These are phyloP conservation scores for Phrynocephalus forsythii DNA, from an alignment of 2,797 vertebrate species.

Conservation along the genomic window DNA sequence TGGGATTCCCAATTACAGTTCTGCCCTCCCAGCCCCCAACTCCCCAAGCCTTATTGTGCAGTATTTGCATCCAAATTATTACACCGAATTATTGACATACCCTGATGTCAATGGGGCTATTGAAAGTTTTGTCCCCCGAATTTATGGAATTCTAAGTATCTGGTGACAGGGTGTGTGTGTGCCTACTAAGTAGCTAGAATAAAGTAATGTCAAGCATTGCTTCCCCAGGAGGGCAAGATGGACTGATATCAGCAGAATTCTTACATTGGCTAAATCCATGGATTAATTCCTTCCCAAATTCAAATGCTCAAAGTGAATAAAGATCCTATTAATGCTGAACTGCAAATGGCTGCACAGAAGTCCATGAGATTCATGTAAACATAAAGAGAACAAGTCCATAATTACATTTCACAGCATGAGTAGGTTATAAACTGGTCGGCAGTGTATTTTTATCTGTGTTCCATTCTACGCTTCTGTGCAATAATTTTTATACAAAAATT, in stretches of 20 bases:
- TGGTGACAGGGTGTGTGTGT: conserved; percentile 39
- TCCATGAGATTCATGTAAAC: background rate
- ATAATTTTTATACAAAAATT: too few species aligned
- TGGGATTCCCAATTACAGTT: conserved; percentile 82
- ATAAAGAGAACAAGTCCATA: background rate
- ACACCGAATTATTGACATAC: conserved; percentile 80
- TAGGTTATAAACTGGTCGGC: conserved; percentile 22
- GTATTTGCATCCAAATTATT: conserved; percentile 82
- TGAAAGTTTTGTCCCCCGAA: conserved; percentile 76
- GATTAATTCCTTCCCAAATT: conserved; percentile 64
- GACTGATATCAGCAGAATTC: conserved; percentile 59
- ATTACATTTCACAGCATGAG: background rate
- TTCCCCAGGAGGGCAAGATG: conserved; percentile 26
- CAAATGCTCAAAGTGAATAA: conserved; percentile 59
- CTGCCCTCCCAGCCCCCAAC: conserved; percentile 63
- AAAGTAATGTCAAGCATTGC: conserved; percentile 68
- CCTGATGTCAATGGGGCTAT: conserved; percentile 79
- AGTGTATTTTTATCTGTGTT: conserved; percentile 42
- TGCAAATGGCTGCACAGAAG: background rate
- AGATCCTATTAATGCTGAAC: conserved; percentile 6
- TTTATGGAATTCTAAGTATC: conserved; percentile 82
- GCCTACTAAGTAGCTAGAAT: conserved; percentile 67
- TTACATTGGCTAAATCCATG: conserved; percentile 68
- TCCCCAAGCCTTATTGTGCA: conserved; percentile 81
- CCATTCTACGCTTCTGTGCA: too few species aligned